Evolutionary conservation across 35 echinoderm and acorn worm genomes (phyloP), one percentile per base, ranked within the genome.

Genomic region (Amphiura filiformis): DNA sequence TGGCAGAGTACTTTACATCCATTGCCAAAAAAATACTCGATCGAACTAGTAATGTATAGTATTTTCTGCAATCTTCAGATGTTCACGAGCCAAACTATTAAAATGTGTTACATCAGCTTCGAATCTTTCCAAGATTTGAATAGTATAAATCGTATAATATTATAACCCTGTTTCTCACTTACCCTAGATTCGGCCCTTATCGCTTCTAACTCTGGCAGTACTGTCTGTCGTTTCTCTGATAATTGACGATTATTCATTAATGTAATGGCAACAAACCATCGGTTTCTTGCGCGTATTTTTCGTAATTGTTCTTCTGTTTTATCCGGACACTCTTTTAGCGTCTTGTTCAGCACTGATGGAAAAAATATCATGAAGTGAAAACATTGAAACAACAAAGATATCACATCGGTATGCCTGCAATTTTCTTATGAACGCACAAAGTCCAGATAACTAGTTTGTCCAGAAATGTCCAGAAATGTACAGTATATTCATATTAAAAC

Each of bases 211-310:
- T 85, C 83, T 15, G 83, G 83, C 13, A 85, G 56, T 34, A 85
- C 32, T 36, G 52, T 31, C 13, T 65, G 47, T 32, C 83, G 83
- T 37, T 37, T 34, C 34, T 65, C 37, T 2, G 52, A 44, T 23
- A 85, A 56, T 37, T 56, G 32, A 23, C 83, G 11, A 31, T 85
- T 85, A 14, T 37, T 28, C 83, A 85, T 85, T 34, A 85, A 61
- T 61, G 83, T 85, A 1, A 85, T 15, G 56, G 83, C 83, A 18
- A 85, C 83, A n/a, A 85, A 85, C 83, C 83, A 85, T 37, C 83
- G 47, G 47, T 85, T 85, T 32, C 56, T 56, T 4, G 83, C 83
- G 1, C 83, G 83, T n/a, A 30, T 14, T 32, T 30, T 65, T 14
- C 35, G 33, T 61, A 85, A 32, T 36, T 23, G 32, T 26, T 32